Conservation (phyloP, 2,797 vertebrate species). For the Poecilia gillii region DNA sequence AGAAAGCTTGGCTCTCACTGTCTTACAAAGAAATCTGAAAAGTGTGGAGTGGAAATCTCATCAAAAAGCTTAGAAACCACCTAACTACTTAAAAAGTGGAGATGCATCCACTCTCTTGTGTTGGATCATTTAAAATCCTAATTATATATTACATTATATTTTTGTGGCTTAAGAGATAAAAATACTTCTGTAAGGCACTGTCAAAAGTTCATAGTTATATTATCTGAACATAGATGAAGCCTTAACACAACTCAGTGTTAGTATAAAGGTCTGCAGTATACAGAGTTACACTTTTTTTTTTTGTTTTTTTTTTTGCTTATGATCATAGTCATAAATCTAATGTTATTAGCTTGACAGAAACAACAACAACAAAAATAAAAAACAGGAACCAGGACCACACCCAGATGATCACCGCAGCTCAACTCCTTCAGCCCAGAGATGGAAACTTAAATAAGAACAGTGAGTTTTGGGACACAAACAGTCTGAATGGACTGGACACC, state of each 20-base stretch:
- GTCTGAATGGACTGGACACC: conserved; percentile 23
- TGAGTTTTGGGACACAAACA: conserved; percentile 27
- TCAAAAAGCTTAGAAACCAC: neutral
- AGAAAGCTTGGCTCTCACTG: neutral
- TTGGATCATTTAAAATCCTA: neutral
- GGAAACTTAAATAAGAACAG: conserved; percentile 40
- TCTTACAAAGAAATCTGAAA: neutral
- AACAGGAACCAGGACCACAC: conserved; percentile 28
- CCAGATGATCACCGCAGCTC: conserved; percentile 34
- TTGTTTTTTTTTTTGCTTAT: no score
- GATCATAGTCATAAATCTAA: conserved; percentile 5
- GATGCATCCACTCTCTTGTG: neutral
- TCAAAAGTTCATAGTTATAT: neutral
- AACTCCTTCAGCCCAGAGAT: conserved; percentile 18
- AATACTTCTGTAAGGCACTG: neutral
- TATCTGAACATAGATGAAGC: neutral
- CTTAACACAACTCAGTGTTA: neutral
- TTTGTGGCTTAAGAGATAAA: neutral
- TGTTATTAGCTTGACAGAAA: conserved; percentile 2
- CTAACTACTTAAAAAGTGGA: neutral
- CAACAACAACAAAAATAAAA: conserved; percentile 37
- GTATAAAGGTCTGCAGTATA: neutral
- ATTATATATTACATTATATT: neutral
- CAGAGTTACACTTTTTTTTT: neutral
- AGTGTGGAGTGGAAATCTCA: neutral